Conservation (phyloP, 92 coral and sea anemone species). For the Paramuricea clavata region DNA sequence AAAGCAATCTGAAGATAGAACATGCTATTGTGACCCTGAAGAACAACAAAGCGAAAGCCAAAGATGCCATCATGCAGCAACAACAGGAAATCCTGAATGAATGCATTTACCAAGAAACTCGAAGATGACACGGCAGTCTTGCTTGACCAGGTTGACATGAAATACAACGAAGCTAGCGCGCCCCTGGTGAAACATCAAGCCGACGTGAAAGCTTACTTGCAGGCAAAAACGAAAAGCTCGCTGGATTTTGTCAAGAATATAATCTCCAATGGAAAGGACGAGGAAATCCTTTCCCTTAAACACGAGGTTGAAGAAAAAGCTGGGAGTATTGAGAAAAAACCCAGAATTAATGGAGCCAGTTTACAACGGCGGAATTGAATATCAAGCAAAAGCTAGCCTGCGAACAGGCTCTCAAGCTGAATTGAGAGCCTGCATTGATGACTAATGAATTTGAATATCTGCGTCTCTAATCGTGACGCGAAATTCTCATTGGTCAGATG, state of each 20-base stretch:
- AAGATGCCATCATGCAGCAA: constrained; percentile 1
- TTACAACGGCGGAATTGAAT: not conserved
- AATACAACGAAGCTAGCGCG: not conserved
- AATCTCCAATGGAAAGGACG: not conserved
- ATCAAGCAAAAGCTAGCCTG: too few species aligned
- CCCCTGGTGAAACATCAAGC: not conserved
- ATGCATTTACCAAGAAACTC: not conserved
- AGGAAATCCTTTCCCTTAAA: not conserved
- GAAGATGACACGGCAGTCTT: not conserved
- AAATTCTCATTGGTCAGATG: too few species aligned
- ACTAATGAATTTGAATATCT: too few species aligned
- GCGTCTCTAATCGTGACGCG: too few species aligned
- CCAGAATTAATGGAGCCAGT: not conserved
- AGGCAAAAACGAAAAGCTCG: not conserved
- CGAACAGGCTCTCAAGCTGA: too few species aligned
- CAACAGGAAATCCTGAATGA: not conserved
- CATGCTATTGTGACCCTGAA: not conserved
- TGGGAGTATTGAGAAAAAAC: too few species aligned
- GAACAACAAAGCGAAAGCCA: not conserved
- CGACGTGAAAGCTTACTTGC: not conserved
- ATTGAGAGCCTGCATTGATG: too few species aligned
- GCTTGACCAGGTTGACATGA: too few species aligned
- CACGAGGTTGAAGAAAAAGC: too few species aligned
- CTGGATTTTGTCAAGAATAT: not conserved
- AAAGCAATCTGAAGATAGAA: too few species aligned